Evolutionary conservation across 2,888 invertebrate genomes (phyloP).

Genomic region (Chironomus tentans): DNA sequence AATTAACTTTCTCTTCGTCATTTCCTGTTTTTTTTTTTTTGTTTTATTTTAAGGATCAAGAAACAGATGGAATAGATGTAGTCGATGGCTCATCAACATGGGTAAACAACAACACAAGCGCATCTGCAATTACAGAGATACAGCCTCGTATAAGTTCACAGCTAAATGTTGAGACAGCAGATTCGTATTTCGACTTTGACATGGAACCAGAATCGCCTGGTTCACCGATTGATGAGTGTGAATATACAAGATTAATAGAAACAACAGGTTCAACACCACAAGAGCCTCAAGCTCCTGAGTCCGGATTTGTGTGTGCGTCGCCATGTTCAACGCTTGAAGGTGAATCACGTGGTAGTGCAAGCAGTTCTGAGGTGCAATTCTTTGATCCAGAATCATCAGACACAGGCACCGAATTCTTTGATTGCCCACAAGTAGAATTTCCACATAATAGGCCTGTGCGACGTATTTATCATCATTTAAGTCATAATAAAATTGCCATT

Average conservation of each 20-base stretch:
- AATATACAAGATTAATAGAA: slow-evolving; percentile 45
- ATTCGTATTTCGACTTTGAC: slow-evolving; percentile 57
- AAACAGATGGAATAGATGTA: neutral
- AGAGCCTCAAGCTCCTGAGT: slow-evolving; percentile 41
- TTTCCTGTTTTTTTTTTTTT: slow-evolving; percentile 32
- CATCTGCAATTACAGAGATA: slow-evolving; percentile 32
- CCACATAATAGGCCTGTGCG: neutral
- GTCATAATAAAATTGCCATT: slow-evolving; percentile 7
- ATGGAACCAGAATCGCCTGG: slow-evolving; percentile 58
- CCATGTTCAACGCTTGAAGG: slow-evolving; percentile 29
- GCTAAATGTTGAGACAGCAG: slow-evolving; percentile 39
- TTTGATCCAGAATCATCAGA: slow-evolving; percentile 37
- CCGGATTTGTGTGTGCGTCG: slow-evolving; percentile 46
- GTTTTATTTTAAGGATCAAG: neutral
- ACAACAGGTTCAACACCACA: slow-evolving; percentile 48
- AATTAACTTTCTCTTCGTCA: slow-evolving; percentile 32
- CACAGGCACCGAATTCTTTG: slow-evolving; percentile 22
- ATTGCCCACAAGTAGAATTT: neutral
- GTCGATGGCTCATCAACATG: slow-evolving; percentile 34
- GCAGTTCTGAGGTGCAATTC: slow-evolving; percentile 33
- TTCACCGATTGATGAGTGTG: slow-evolving; percentile 57
- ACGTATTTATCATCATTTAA: slow-evolving; percentile 9
- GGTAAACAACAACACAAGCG: slow-evolving; percentile 30
- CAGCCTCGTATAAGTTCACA: slow-evolving; percentile 30
- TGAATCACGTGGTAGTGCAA: slow-evolving; percentile 33